Conservation (phyloP, 2,888 invertebrate species). For the Meteorus colon region DNA sequence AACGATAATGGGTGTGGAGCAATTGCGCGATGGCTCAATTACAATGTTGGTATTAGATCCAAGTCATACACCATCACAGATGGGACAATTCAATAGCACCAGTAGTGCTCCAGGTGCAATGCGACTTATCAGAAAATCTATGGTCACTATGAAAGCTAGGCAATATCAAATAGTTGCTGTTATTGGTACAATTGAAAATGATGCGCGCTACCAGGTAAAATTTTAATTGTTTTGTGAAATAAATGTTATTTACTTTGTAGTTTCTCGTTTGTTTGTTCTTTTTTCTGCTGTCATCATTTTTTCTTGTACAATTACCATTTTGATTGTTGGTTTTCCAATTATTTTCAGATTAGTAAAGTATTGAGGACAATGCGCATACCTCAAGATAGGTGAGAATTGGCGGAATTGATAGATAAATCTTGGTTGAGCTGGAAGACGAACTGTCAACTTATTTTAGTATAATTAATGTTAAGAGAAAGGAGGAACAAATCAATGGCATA, state of each 20-base stretch:
- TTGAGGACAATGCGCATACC: constrained; percentile 84
- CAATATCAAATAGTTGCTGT: constrained; percentile 92
- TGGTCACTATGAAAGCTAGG: constrained; percentile 84
- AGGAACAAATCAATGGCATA: not conserved
- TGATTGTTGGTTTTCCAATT: constrained; percentile 20
- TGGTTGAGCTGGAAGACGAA: not conserved
- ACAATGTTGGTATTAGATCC: constrained; percentile 88
- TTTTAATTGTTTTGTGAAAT: not conserved
- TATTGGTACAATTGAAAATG: constrained; percentile 81
- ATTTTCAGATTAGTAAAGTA: constrained; percentile 85
- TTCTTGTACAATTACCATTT: constrained; percentile 25
- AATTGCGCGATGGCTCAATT: constrained; percentile 79
- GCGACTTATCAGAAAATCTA: constrained; percentile 82
- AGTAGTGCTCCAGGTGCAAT: constrained; percentile 78
- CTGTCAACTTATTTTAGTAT: not conserved
- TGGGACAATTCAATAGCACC: constrained; percentile 79
- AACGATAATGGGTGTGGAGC: constrained; percentile 92
- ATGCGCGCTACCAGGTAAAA: constrained; percentile 83
- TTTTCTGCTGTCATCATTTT: not conserved
- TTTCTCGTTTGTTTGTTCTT: not conserved
- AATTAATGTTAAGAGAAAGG: not conserved
- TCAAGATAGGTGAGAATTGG: constrained; percentile 79
- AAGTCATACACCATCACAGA: constrained; percentile 87
- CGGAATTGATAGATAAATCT: constrained; percentile 40
- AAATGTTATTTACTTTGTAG: not conserved